Percentiles rank a stretch among this genome's conserved stretches.
phyloP scores from a whole-genome alignment of 2,888 invertebrate genomes.

The Julus scanicus region DNA sequence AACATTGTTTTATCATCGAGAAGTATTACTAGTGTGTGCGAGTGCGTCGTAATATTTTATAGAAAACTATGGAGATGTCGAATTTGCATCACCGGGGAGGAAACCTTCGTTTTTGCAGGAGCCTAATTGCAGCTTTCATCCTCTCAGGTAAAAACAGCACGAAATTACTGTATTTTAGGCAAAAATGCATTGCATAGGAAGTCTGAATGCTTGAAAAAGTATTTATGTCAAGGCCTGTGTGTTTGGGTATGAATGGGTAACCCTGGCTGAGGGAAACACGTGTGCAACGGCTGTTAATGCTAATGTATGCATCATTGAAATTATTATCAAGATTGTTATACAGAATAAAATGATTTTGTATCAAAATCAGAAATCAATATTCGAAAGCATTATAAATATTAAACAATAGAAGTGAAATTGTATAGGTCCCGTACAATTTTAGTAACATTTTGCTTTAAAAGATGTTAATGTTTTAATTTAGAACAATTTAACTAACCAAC shows the following conservation, averaged over 20 bases:
- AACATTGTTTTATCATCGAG: neutral
- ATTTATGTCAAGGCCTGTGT: neutral
- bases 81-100: neutral
- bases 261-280: neutral
- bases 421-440: too few relatives aligned
- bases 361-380: too few relatives aligned
- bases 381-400: too few relatives aligned
- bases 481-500: too few relatives aligned
- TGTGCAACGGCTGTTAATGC: neutral
- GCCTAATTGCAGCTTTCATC: neutral
- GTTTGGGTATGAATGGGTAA: neutral
- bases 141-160: conserved; percentile 5
- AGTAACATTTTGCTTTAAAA: too few relatives aligned
- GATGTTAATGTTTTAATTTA: too few relatives aligned
- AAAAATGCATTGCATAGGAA: neutral
- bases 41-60: conserved; percentile 3
- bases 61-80: neutral
- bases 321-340: neutral
- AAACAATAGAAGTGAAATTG: too few relatives aligned
- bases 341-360: neutral
- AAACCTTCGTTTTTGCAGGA: neutral
- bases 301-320: neutral
- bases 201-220: neutral
- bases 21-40: neutral
- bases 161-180: neutral